These are phyloP conservation scores for Centropus bengalensis DNA, from an alignment of 2,113 vertebrate genomes.

Conservation along the genomic window DNA sequence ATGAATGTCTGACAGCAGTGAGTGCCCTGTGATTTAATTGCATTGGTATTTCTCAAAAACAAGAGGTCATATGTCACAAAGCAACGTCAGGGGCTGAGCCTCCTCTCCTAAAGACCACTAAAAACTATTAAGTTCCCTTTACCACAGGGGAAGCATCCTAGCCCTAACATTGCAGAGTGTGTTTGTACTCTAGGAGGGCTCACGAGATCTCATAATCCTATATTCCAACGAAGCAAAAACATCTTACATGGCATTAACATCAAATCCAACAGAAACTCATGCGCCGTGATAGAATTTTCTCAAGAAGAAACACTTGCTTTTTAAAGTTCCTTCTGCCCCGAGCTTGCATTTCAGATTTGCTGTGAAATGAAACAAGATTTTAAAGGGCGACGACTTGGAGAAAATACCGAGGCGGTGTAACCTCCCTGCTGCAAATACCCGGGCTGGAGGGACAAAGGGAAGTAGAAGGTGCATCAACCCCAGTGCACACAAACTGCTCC, in stretches of 20 bases:
- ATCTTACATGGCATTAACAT: background rate
- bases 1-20: conserved; percentile 11
- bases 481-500: conserved; percentile 26
- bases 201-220: conserved; percentile 39
- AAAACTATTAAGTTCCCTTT: background rate
- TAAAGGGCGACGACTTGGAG: background rate
- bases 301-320: background rate
- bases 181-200: conserved; percentile 9
- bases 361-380: conserved; percentile 46
- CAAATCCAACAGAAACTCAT: conserved; percentile 18
- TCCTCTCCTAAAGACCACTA: conserved; percentile 3
- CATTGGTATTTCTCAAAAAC: conserved; percentile 28
- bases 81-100: background rate
- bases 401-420: background rate
- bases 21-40: conserved; percentile 2
- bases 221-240: conserved; percentile 27
- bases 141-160: background rate
- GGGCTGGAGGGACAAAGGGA: conserved; percentile 9
- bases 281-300: conserved; percentile 14
- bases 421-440: conserved; percentile 9
- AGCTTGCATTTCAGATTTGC: conserved; percentile 22
- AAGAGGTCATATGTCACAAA: background rate
- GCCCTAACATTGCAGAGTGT: background rate
- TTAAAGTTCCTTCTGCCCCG: conserved; percentile 7
- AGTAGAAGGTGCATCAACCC: conserved; percentile 13